Evolutionary conservation across 2,797 vertebrate genomes (phyloP), one percentile per base, ranked within the genome.

Genomic region (Lithobates pipiens): DNA sequence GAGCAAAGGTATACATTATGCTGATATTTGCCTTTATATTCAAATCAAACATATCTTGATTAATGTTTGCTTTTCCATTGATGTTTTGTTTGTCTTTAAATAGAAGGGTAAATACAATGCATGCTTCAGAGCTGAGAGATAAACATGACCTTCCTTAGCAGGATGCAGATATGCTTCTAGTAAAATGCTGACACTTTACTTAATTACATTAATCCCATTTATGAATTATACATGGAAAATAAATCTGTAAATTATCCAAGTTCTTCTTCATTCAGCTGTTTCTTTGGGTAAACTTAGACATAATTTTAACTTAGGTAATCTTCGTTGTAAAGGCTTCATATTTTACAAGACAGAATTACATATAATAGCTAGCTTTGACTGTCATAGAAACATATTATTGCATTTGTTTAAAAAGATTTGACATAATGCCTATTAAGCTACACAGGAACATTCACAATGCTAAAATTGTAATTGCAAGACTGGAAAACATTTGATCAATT

Each of bases 161-260:
- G 44, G 61, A 67, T 78, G n/a, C n/a, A 50, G 11, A 78, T 65
- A 57, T 65, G 21, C 10, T 42, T 73, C 36, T 73, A 65, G 39
- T 44, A 25, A 79, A 68, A n/a, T 21, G 15, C 77, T 68, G 65
- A 79, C 39, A 46, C 44, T 79, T 46, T 79, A 79, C 25, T 68
- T 32, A 68, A 69, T 78, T 46, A 44, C 16, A 16, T n/a, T 65
- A 75, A 75, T 46, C 25, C 5, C 16, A 29, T 50, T 29, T 42
- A 75, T 46, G 42, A 75, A 46, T 75, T 46, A 18, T 75, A 75
- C 73, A 75, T 75, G 42, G 15, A 50, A 21, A 75, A 75, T 50
- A 44, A 75, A 50, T 75, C 27, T 50, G 27, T 27, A 75, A 73
- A 25, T 25, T 46, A 73, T 42, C 39, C 0, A 15, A 29, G 44